Base-by-base conservation (phyloP, 2,888 invertebrate genomes). In the Stenotaenia linearis region DNA sequence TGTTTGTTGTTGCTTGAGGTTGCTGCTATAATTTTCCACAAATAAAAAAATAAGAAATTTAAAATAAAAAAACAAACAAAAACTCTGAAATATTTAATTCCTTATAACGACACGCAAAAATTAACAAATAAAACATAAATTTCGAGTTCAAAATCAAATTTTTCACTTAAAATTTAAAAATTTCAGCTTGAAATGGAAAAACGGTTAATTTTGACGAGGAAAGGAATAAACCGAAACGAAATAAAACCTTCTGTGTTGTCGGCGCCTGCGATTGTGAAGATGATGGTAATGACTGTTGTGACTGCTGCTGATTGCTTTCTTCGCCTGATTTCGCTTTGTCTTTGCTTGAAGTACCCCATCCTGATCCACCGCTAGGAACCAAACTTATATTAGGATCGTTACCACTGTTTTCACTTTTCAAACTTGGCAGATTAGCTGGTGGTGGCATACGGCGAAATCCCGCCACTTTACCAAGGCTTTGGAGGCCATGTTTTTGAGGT, bases 401-500 rank as follows among this genome's bases (percentile, higher is more conserved):
- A 85, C 91, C 91, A 85, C 89, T 91, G 86, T 91, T 91, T 90
- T 99, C 98, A 88, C 97, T 96, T 91, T 97, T 98, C 89, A 98
- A 89, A 91, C 98, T 98, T 87, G 98, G 98, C 89, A 98, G 90
- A 90, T 98, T 97, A 87, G 96, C 97, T 88, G 98, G 98, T 83
- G 89, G 89, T 82, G 89, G 89, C 90, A 98, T 96, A 88, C 98
- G 93, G 90, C 98, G 93, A 88, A 96, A 95, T 89, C 94, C 94
- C 88, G 95, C 95, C 89, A 98, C 95, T 92, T 98, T 98, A 89
- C 98, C 98, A 92, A 99, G 92, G 90, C 93, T 94, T 93, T 98
- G 98, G 93, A 98, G 95, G 91, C 98, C 98, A 97, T 98, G 97
- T 87, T 97, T 97, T 89, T 95, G 95, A 87, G 93, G 92, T 89